phyloP scores from a whole-genome alignment of 2,888 invertebrate genomes.

The Dryobotodes eremita region DNA sequence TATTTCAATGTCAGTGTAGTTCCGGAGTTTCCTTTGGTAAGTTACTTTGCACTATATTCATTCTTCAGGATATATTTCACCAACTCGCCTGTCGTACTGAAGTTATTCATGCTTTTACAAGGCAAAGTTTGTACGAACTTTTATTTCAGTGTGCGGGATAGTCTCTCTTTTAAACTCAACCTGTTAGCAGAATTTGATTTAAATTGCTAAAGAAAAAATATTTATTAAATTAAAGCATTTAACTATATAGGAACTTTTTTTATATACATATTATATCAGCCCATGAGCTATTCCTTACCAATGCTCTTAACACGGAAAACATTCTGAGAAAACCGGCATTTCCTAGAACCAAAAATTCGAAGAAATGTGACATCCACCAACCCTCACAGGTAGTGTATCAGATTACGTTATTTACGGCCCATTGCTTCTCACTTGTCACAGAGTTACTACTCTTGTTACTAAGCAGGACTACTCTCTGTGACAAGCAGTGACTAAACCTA shows the following conservation, averaged over 20 bases:
- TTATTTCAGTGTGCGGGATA: background rate
- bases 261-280: no score
- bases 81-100: background rate
- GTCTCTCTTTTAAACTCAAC: background rate
- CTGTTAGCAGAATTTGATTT: background rate
- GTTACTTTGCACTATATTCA: background rate
- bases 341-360: background rate
- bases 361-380: background rate
- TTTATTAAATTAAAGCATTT: no score
- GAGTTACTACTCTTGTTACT: background rate
- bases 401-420: background rate
- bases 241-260: no score
- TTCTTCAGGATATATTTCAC: background rate
- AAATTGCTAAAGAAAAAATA: background rate
- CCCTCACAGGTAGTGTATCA: background rate
- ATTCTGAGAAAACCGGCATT: background rate
- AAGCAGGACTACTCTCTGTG: background rate
- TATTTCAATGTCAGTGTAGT: slow-evolving; percentile 1
- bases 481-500: background rate
- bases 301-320: background rate
- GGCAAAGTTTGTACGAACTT: background rate
- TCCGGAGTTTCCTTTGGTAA: background rate
- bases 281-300: background rate
- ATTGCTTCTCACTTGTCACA: background rate
- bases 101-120: background rate